These are phyloP conservation scores for Callinectes sapidus DNA, from an alignment of 2,888 invertebrate species.

Conservation along the genomic window DNA sequence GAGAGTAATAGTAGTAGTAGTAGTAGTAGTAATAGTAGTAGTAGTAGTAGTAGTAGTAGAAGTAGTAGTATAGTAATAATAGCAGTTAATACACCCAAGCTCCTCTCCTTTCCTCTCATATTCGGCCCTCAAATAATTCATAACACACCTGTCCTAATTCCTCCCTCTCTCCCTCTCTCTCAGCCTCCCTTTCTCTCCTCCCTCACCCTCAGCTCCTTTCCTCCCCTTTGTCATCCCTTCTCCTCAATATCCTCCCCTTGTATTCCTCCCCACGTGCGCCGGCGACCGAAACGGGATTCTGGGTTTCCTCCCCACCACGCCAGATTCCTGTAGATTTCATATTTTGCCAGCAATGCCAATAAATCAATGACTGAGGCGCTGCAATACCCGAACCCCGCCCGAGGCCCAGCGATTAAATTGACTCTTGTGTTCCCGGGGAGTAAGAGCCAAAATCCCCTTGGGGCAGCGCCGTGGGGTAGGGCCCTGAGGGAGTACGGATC, in stretches of 20 bases:
- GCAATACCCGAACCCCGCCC: slow-evolving; percentile 65
- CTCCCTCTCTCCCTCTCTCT: neutral
- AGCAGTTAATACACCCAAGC: neutral
- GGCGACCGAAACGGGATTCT: neutral
- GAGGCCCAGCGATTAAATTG: slow-evolving; percentile 52
- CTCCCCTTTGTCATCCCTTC: neutral
- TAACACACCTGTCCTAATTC: slow-evolving; percentile 25
- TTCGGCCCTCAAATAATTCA: neutral
- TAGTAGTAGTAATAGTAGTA: slow-evolving; percentile 21
- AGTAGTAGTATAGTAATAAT: neutral
- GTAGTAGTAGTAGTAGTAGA: slow-evolving; percentile 21
- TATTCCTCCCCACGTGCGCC: neutral
- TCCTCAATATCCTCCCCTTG: slow-evolving; percentile 34
- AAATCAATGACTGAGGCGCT: slow-evolving; percentile 67
- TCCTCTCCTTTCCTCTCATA: slow-evolving; percentile 2
- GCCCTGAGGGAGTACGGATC: slow-evolving; percentile 63
- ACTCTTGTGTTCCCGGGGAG: slow-evolving; percentile 52
- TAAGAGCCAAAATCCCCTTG: slow-evolving; percentile 54
- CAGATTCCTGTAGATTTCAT: slow-evolving; percentile 70
- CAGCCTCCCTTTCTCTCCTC: neutral
- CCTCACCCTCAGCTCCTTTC: too few species aligned
- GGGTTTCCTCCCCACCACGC: slow-evolving; percentile 32
- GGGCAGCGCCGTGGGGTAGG: slow-evolving; percentile 57
- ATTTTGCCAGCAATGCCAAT: slow-evolving; percentile 69
- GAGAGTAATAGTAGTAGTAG: slow-evolving; percentile 27